phyloP scores from a whole-genome alignment of 2,888 invertebrate species.

The Chalcosyrphus nemorum region DNA sequence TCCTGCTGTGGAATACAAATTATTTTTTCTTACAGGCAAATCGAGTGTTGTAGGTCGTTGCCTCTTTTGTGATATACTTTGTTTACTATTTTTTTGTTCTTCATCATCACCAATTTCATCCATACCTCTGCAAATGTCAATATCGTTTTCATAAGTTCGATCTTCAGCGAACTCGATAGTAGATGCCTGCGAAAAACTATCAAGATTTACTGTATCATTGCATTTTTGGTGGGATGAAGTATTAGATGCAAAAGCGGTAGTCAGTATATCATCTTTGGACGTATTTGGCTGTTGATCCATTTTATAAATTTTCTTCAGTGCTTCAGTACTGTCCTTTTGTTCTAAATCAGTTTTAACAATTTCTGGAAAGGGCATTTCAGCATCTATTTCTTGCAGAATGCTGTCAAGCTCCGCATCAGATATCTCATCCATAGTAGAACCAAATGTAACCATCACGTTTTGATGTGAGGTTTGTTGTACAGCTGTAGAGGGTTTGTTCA shows the following conservation, averaged over 20 bases:
- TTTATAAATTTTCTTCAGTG: background rate
- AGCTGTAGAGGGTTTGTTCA: slow-evolving; percentile 3
- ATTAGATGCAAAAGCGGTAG: background rate
- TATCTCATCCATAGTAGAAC: slow-evolving; percentile 82
- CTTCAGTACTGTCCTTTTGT: background rate
- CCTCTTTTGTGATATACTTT: slow-evolving; percentile 74
- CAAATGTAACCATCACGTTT: slow-evolving; percentile 77
- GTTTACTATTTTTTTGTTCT: slow-evolving; percentile 49
- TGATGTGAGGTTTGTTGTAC: background rate
- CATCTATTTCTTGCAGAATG: slow-evolving; percentile 81
- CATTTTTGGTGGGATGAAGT: background rate
- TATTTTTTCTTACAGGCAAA: slow-evolving; percentile 75
- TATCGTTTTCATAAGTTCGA: slow-evolving; percentile 71
- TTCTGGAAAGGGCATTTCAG: slow-evolving; percentile 74
- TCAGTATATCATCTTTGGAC: slow-evolving; percentile 29
- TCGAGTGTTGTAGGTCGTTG: slow-evolving; percentile 80
- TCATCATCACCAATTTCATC: slow-evolving; percentile 23
- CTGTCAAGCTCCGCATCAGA: slow-evolving; percentile 82
- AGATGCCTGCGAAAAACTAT: slow-evolving; percentile 82
- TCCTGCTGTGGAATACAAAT: slow-evolving; percentile 77
- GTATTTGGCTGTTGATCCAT: slow-evolving; percentile 5
- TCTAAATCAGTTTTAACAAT: background rate
- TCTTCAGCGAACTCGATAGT: slow-evolving; percentile 81
- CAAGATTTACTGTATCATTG: slow-evolving; percentile 79
- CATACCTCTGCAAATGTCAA: slow-evolving; percentile 7